Conservation (phyloP, 2,797 vertebrate genomes). For the Cryptoprocta ferox region DNA sequence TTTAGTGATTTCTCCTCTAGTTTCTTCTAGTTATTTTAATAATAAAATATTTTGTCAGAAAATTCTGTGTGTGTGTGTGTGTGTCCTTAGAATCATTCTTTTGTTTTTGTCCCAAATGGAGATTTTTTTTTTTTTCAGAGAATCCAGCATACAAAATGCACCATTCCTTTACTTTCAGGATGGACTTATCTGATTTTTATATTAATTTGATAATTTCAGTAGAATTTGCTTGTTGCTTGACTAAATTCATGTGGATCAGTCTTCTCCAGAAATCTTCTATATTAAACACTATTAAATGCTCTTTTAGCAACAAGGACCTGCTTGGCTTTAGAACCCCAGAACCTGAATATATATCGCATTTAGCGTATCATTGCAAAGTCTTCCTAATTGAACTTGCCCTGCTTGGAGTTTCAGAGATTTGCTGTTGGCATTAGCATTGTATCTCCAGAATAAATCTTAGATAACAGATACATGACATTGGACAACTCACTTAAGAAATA, state of each 20-base stretch:
- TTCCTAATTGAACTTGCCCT: not conserved
- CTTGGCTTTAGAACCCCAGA: not conserved
- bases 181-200: not conserved
- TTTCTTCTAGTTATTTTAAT: not conserved
- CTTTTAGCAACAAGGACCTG: not conserved
- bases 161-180: not conserved
- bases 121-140: not conserved
- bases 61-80: not conserved
- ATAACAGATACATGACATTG: not conserved
- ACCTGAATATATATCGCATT: not conserved
- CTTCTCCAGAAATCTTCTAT: not conserved
- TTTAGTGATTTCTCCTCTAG: not conserved
- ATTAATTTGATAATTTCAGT: not conserved
- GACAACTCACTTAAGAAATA: not conserved
- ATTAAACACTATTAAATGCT: not conserved
- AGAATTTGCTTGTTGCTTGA: not conserved
- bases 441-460: not conserved
- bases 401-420: not conserved
- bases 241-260: not conserved
- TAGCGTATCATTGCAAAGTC: not conserved
- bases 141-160: not conserved
- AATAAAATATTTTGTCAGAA: not conserved
- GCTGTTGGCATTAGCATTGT: not conserved
- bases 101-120: not conserved
- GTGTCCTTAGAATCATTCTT: not conserved